These are phyloP conservation scores for Ascidia mentula DNA, from an alignment of 23 tunicate species.

Conservation along the genomic window DNA sequence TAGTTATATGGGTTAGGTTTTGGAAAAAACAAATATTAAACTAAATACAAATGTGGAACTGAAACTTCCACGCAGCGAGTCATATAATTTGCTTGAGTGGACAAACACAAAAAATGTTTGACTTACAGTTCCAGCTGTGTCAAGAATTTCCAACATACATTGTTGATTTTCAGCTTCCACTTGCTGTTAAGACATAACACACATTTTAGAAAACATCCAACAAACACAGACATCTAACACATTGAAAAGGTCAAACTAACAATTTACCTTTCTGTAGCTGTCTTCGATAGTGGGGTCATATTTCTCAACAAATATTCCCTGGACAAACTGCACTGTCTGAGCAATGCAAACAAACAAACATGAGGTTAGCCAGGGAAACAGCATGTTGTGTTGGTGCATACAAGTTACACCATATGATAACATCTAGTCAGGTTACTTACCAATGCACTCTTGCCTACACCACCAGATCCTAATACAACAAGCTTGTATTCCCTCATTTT, in stretches of 20 bases:
- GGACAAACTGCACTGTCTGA: conserved; percentile 99
- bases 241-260: background rate
- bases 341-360: conserved; percentile 18
- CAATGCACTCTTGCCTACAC: conserved; percentile 99
- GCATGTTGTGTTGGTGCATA: background rate
- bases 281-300: conserved; percentile 99
- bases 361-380: background rate
- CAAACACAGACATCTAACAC: background rate
- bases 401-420: background rate
- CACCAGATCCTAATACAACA: conserved; percentile 99
- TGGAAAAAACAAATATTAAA: too few species aligned
- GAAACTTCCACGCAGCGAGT: too few species aligned
- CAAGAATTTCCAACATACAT: conserved; percentile 98
- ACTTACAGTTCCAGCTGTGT: conserved; percentile 98
- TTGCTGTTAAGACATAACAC: conserved; percentile 38
- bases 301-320: conserved; percentile 99
- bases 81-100: too few species aligned
- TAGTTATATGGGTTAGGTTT: too few species aligned
- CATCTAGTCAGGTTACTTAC: conserved; percentile 41
- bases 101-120: background rate
- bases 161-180: conserved; percentile 96
- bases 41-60: too few species aligned
- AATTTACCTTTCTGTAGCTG: conserved; percentile 91
- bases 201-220: background rate
- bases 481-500: conserved; percentile 97